Percentiles rank a stretch among this genome's conserved stretches.
These are phyloP conservation scores for Phenganax marumi DNA, from an alignment of 92 coral and sea anemone genomes.

Conservation along the genomic window DNA sequence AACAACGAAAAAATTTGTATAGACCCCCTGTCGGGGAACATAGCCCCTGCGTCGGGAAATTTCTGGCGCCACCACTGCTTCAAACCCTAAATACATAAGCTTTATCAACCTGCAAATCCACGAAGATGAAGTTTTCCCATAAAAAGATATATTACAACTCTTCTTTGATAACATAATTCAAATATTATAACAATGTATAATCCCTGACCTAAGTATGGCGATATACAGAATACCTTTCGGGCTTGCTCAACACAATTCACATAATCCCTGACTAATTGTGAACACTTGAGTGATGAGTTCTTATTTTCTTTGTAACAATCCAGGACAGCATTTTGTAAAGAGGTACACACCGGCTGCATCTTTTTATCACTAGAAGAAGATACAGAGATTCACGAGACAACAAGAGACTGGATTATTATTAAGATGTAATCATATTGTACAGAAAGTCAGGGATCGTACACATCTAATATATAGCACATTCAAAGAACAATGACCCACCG, in stretches of 20 bases:
- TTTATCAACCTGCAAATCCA: too few relatives aligned
- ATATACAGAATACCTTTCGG: background rate
- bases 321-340: conserved; percentile 15
- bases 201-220: too few relatives aligned
- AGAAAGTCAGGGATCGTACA: too few relatives aligned
- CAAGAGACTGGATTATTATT: background rate
- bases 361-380: conserved; percentile 12
- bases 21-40: too few relatives aligned
- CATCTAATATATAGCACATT: background rate
- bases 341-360: conserved; percentile 22
- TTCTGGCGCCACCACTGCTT: too few relatives aligned
- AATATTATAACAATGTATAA: too few relatives aligned
- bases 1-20: too few relatives aligned
- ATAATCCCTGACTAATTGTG: conserved; percentile 34
- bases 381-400: background rate
- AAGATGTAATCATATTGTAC: background rate
- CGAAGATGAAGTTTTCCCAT: too few relatives aligned
- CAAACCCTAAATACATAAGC: too few relatives aligned
- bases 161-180: too few relatives aligned
- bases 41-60: too few relatives aligned
- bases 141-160: too few relatives aligned
- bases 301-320: conserved; percentile 35
- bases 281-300: conserved; percentile 22
- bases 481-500: background rate
- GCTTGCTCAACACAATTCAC: conserved; percentile 35